Conservation (phyloP, 2,113 vertebrate species). For the Oryzias woworae region DNA sequence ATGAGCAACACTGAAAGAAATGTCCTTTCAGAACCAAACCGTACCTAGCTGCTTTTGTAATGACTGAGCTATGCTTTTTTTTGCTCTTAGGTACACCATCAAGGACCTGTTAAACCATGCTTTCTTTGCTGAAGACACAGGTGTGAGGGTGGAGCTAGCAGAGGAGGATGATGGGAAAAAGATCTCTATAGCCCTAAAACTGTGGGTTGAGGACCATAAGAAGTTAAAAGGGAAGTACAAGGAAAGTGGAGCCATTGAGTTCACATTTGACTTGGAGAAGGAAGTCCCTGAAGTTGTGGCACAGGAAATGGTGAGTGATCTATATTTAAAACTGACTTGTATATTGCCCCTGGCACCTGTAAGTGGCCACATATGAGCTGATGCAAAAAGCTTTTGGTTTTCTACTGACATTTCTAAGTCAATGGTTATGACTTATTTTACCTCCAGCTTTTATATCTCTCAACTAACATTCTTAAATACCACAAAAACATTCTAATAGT, state of each 20-base stretch:
- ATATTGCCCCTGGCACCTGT: too few species aligned
- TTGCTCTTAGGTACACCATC: constrained; percentile 85
- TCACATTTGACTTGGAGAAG: constrained; percentile 91
- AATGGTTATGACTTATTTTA: too few species aligned
- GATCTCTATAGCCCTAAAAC: constrained; percentile 90
- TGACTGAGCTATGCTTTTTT: constrained; percentile 18
- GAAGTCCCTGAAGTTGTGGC: constrained; percentile 92
- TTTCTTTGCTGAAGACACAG: constrained; percentile 96
- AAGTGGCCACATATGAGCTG: too few species aligned
- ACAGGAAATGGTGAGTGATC: constrained; percentile 90
- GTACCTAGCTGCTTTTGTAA: too few species aligned
- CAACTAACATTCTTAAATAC: too few species aligned
- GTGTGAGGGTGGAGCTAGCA: constrained; percentile 92
- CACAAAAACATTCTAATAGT: too few species aligned
- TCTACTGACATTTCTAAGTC: too few species aligned
- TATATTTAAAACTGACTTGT: background rate
- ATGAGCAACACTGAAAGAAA: background rate
- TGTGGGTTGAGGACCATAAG: constrained; percentile 97
- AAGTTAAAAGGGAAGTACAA: constrained; percentile 97
- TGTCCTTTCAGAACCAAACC: background rate
- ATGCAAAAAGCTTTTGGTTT: too few species aligned
- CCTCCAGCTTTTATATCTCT: too few species aligned
- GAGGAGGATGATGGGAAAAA: constrained; percentile 94
- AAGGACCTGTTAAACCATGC: constrained; percentile 94
- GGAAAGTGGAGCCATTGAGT: constrained; percentile 95